Base-by-base conservation (phyloP, 2,888 invertebrate species). In the Saturnia pavonia region DNA sequence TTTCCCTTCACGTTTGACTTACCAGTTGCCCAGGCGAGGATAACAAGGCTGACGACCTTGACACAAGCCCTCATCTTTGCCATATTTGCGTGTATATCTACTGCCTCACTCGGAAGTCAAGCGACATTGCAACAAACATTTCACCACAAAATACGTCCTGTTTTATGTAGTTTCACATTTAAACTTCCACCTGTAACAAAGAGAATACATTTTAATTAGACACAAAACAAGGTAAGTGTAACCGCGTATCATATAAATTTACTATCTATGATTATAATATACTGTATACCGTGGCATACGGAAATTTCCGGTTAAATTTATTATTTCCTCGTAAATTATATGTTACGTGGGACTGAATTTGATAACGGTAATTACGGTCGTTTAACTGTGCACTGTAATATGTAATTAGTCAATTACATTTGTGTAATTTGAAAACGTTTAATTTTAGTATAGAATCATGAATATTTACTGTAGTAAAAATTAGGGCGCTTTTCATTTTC, bases 1-100 rank as follows among this genome's bases (percentile, higher is more conserved):
- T 51, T n/a, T 7, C n/a, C 8, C n/a, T 19, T 19, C 22, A 54
- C 1, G 3, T 57, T 25, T 14, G 25, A 85, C 91, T 88, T 73
- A 92, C 92, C 91, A 71, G 87, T 77, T 71, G 91, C 87, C 91
- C 90, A 91, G 71, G 81, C 81, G 70, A 90, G 80, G 67, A 91
- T 78, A 51, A 90, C 74, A 27, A 87, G 78, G 72, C 85, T 84
- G 71, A 88, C 70, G 74, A 84, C 78, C 74, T 80, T 80, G 69
- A 77, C 80, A 77, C 82, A 79, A 67, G 79, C 75, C 66, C 77
- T 79, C 71, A 85, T 75, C 80, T 86, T 86, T 78, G 86, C 90
- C 91, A 91, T 92, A 77, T 80, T 88, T 73, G 25, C 69, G 42
- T 27, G 54, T 48, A 40, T 65, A 63, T 40, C 66, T 70, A 70